Evolutionary conservation across 1,140 invertebrate genomes (phyloP), one percentile per base, ranked within the genome.

Genomic region (Listronotus bonariensis): DNA sequence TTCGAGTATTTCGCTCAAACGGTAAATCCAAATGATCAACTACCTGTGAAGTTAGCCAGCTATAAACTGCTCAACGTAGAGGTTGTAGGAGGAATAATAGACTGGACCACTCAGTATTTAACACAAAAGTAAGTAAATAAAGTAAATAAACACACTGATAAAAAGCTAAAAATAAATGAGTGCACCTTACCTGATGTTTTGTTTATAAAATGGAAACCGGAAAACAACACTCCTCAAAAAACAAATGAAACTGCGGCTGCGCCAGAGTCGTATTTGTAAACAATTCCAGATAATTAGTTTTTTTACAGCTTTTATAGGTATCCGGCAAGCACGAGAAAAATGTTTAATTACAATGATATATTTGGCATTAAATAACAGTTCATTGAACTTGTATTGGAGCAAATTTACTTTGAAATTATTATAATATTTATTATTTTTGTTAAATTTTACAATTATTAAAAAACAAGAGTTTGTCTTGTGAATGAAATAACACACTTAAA

Each of bases 101-200:
- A 90, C 76, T 91, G 90, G 85, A 86, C 84, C 42, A 83, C 88
- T 46, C 88, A 91, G 75, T 92, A 92, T 80, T 82, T 93, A 52
- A 85, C 86, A 72, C 84, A 87, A 78, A 89, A 87, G 90, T 90
- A 80, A 89, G 87, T 84, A 60, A 55, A 49, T 17, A 40, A 54
- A 38, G 40, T 49, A 53, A 36, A 26, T 36, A 53, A 15, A 53
- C 34, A 38, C 15, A 5, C 12, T 26, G 46, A 53, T 53, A 32
- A 38, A 36, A 14, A 11, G 9, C 9, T 26, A 15, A 53, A 53
- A 36, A 15, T 49, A 49, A 26, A 49, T 31, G 10, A 26, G n/a
- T 3, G 6, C 4, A 31, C 2, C 46, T 49, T 31, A 56, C 32
- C 41, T 53, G 51, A 38, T 17, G 18, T 14, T 31, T 60, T 40